Conservation (phyloP, 2,888 invertebrate species). For the Orthosia gothica region DNA sequence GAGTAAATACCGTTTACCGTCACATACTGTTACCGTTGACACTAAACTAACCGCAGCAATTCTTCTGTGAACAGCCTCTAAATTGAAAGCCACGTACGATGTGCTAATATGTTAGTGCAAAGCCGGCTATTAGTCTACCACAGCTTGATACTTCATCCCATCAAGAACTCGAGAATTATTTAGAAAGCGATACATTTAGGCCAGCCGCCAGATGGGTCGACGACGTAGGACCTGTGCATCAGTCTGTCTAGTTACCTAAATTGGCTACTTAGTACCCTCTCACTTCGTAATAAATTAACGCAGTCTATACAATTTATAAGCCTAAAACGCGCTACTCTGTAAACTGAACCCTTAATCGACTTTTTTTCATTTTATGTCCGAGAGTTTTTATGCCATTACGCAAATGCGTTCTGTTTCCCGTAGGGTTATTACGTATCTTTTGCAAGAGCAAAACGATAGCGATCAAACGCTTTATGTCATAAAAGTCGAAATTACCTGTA, state of each 20-base stretch:
- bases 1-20: no score
- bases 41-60: background rate
- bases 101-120: slow-evolving; percentile 6
- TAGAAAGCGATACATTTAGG: slow-evolving; percentile 10
- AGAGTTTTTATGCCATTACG: slow-evolving; percentile 14
- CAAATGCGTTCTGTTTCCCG: slow-evolving; percentile 18
- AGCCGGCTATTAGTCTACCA: background rate
- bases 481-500: no score
- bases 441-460: no score
- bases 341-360: background rate
- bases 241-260: background rate
- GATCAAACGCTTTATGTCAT: no score
- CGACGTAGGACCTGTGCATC: background rate
- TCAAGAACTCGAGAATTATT: slow-evolving; percentile 11
- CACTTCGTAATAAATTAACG: no score
- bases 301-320: no score
- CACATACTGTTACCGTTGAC: background rate
- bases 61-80: background rate
- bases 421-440: no score
- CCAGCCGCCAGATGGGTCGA: background rate
- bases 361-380: background rate
- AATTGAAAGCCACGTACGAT: slow-evolving; percentile 8
- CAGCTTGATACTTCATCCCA: slow-evolving; percentile 4
- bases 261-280: background rate
- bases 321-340: no score